phyloP scores from a whole-genome alignment of 2,797 vertebrate genomes.

The Gymnoscopelus braueri region DNA sequence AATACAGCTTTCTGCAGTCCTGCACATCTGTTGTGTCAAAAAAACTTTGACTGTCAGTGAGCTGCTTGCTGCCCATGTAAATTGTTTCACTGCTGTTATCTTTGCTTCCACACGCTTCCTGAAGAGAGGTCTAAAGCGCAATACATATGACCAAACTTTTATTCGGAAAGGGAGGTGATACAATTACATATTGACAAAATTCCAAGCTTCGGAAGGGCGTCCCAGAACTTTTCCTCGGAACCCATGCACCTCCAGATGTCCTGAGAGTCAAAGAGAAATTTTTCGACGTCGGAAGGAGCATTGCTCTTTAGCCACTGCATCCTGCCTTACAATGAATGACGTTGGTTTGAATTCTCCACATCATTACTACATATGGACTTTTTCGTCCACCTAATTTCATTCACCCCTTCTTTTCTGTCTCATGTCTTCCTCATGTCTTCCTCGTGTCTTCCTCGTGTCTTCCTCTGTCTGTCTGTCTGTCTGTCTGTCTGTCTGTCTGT shows the following conservation, averaged over 20 bases:
- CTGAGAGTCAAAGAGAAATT: too few relatives aligned
- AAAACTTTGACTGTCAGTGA: background rate
- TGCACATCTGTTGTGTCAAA: background rate
- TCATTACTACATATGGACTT: background rate
- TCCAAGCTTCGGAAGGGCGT: too few relatives aligned
- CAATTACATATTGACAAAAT: too few relatives aligned
- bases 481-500: constrained; percentile 11
- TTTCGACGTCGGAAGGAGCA: too few relatives aligned
- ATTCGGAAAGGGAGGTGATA: too few relatives aligned
- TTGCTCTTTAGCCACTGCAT: constrained; percentile 27
- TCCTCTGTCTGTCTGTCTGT: constrained; percentile 25
- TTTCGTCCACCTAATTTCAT: too few relatives aligned
- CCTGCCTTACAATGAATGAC: constrained; percentile 22
- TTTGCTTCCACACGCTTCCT: constrained; percentile 60
- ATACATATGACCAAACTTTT: too few relatives aligned
- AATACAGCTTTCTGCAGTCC: constrained; percentile 39
- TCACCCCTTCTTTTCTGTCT: background rate
- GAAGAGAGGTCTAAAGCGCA: constrained; percentile 8
- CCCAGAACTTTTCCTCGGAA: too few relatives aligned
- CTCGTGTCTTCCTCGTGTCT: background rate
- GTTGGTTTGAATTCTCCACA: constrained; percentile 17
- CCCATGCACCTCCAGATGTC: too few relatives aligned
- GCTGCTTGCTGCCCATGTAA: background rate
- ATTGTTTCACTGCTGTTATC: constrained; percentile 46
- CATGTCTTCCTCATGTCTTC: too few relatives aligned